phyloP scores from a whole-genome alignment of 2,797 vertebrate species.

The Epinephelus coioides region DNA sequence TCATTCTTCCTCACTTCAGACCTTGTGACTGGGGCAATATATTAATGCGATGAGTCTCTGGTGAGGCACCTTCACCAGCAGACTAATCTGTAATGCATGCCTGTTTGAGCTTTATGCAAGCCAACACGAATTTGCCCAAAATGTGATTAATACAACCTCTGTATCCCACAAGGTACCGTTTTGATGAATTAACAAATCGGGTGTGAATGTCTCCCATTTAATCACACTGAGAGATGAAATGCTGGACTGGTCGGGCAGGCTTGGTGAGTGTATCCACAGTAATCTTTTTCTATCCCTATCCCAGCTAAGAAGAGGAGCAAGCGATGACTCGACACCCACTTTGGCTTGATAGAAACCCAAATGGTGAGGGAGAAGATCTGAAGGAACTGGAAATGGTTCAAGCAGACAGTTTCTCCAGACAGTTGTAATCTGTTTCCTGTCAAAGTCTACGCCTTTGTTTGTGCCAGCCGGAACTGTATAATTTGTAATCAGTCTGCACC shows the following conservation, averaged over 20 bases:
- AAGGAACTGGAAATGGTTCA: slow-evolving; percentile 39
- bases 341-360: slow-evolving; percentile 63
- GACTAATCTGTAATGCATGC: slow-evolving; percentile 74
- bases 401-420: slow-evolving; percentile 22
- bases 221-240: slow-evolving; percentile 80
- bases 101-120: slow-evolving; percentile 76
- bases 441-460: slow-evolving; percentile 34
- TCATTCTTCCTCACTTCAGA: slow-evolving; percentile 53
- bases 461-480: slow-evolving; percentile 38
- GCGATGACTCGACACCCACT: slow-evolving; percentile 67
- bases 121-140: slow-evolving; percentile 73
- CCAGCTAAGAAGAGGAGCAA: slow-evolving; percentile 58
- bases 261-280: slow-evolving; percentile 65
- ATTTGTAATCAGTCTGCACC: slow-evolving; percentile 44
- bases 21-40: slow-evolving; percentile 58
- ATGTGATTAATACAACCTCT: slow-evolving; percentile 80
- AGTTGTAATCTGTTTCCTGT: slow-evolving; percentile 55
- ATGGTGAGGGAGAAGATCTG: slow-evolving; percentile 40
- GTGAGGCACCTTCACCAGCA: slow-evolving; percentile 66
- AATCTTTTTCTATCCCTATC: slow-evolving; percentile 75
- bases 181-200: slow-evolving; percentile 85
- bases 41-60: slow-evolving; percentile 64
- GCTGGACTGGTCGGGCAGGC: slow-evolving; percentile 62
- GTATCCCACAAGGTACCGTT: slow-evolving; percentile 72
- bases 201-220: slow-evolving; percentile 79